Percentiles rank a stretch among this genome's conserved stretches.
Evolutionary conservation across 2,797 vertebrate species (phyloP).

Genomic region (Arnoldichthys spilopterus): DNA sequence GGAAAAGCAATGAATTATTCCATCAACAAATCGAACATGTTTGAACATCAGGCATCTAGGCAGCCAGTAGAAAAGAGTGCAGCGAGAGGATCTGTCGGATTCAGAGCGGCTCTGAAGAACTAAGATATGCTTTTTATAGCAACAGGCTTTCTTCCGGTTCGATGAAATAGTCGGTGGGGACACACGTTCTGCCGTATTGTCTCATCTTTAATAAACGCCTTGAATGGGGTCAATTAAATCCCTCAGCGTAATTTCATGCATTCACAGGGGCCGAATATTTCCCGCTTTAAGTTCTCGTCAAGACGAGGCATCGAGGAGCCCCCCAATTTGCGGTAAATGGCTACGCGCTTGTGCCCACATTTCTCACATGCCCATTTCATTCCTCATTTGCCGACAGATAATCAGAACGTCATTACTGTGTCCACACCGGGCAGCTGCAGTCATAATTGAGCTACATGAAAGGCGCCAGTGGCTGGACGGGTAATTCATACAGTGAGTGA

Average conservation of each 20-base stretch:
- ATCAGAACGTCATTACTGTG: conserved; percentile 98
- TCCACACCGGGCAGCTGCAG: conserved; percentile 87
- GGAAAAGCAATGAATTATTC: conserved; percentile 47
- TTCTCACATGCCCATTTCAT: conserved; percentile 94
- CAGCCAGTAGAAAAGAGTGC: conserved; percentile 48
- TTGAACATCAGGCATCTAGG: conserved; percentile 44
- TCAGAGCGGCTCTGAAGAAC: conserved; percentile 63
- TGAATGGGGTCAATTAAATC: conserved; percentile 87
- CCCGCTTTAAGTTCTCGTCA: conserved; percentile 70
- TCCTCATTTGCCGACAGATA: conserved; percentile 98
- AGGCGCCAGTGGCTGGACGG: conserved; percentile 78
- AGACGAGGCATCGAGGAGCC: conserved; percentile 64
- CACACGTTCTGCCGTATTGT: conserved; percentile 70
- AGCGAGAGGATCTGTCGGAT: conserved; percentile 62
- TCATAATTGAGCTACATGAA: conserved; percentile 93
- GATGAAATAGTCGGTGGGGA: conserved; percentile 70
- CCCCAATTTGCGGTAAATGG: conserved; percentile 81
- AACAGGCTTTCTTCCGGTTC: conserved; percentile 65
- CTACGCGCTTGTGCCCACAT: conserved; percentile 77
- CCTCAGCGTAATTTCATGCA: conserved; percentile 76
- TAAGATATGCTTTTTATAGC: conserved; percentile 68
- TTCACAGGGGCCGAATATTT: conserved; percentile 72
- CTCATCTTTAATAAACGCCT: conserved; percentile 65
- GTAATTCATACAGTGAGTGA: conserved; percentile 33
- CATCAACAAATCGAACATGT: conserved; percentile 36